A percentile compares a stretch with the other conserved stretches of the same genome.
phyloP scores from a whole-genome alignment of 2,888 invertebrate species.

The Kryphioiulus occultus region DNA sequence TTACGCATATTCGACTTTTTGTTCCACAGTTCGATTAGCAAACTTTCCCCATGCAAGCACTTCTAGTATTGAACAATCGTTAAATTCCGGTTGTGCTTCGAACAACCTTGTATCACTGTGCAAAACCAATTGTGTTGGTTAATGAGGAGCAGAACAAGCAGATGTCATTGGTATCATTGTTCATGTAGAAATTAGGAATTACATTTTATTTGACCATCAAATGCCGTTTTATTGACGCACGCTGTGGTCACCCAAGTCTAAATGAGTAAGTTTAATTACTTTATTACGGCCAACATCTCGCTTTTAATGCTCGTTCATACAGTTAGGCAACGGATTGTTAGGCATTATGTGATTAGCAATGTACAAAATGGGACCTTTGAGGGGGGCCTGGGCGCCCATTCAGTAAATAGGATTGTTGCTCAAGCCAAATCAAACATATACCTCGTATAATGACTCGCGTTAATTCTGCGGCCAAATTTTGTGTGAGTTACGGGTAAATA shows the following conservation, averaged over 20 bases:
- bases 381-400: slow-evolving; percentile 26
- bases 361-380: background rate
- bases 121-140: background rate
- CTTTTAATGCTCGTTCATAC: slow-evolving; percentile 31
- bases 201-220: slow-evolving; percentile 18
- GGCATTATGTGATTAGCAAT: slow-evolving; percentile 31
- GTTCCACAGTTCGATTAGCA: background rate
- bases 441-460: background rate
- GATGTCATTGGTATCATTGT: slow-evolving; percentile 26
- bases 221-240: background rate
- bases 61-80: background rate
- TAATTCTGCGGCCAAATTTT: background rate
- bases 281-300: slow-evolving; percentile 35
- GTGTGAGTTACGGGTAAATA: background rate
- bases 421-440: background rate
- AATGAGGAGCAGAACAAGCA: background rate
- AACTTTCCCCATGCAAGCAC: background rate
- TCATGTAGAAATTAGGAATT: slow-evolving; percentile 31
- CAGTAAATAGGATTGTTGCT: slow-evolving; percentile 31
- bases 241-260: slow-evolving; percentile 30
- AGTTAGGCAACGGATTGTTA: slow-evolving; percentile 17
- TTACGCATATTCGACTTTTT: background rate
- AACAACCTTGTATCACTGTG: background rate
- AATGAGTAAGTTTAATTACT: slow-evolving; percentile 31
- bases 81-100: background rate